phyloP scores from a whole-genome alignment of 2,797 vertebrate genomes.

The Lacerta agilis region DNA sequence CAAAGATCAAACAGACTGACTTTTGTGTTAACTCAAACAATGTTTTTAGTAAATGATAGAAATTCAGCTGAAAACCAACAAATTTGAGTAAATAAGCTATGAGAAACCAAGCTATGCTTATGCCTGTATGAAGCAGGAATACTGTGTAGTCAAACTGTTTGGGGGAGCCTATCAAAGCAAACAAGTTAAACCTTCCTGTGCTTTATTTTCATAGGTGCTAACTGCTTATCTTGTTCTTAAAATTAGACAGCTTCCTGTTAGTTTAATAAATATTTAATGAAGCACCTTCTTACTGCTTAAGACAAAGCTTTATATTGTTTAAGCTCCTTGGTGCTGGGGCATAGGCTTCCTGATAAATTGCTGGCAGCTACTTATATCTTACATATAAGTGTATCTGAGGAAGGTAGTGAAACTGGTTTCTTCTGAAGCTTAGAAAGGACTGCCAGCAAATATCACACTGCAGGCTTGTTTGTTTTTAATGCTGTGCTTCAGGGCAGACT shows the following conservation, averaged over 20 bases:
- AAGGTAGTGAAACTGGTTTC: conserved; percentile 18
- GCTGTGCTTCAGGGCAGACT: background rate
- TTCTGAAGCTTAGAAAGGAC: conserved; percentile 21
- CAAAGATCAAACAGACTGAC: background rate
- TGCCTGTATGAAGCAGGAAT: background rate
- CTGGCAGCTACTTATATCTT: background rate
- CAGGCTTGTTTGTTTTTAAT: background rate
- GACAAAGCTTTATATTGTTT: background rate
- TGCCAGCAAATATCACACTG: background rate
- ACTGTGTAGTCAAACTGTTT: background rate
- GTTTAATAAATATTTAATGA: background rate
- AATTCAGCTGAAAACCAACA: background rate
- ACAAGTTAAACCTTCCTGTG: background rate
- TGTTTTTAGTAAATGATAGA: background rate
- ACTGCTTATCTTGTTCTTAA: background rate
- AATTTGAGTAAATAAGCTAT: background rate
- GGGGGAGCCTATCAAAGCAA: background rate
- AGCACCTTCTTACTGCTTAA: background rate
- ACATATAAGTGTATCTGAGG: background rate
- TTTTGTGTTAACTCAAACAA: background rate
- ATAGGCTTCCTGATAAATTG: background rate
- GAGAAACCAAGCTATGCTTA: background rate
- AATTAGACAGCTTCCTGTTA: background rate
- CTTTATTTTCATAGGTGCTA: background rate
- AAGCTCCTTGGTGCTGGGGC: background rate